Evolutionary conservation across 53 echinoderm and acorn worm genomes (phyloP).

Genomic region (Holothuria leucospilota): DNA sequence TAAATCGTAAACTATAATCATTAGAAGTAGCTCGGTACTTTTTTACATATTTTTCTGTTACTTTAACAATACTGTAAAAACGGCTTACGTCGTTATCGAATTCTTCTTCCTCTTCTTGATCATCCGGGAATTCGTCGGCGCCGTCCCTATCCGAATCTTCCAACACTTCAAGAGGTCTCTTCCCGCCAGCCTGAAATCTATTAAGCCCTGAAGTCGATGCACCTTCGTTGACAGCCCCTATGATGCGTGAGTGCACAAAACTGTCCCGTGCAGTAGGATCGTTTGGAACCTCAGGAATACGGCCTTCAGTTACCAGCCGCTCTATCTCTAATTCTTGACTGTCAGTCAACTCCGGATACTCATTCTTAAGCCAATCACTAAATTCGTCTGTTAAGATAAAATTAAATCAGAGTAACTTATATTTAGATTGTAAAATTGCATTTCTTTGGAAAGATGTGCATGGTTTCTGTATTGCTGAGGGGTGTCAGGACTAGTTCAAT

Average conservation of each 20-base stretch:
- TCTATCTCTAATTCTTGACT: no score
- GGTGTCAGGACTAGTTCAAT: no score
- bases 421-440: no score
- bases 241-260: neutral
- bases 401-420: no score
- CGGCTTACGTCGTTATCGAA: neutral
- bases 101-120: neutral
- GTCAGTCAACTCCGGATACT: no score
- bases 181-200: neutral
- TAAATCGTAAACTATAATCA: neutral
- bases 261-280: no score
- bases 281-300: no score
- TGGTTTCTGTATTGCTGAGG: no score
- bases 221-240: neutral
- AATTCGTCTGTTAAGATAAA: no score
- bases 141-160: neutral
- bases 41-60: conserved; percentile 23
- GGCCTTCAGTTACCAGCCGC: no score
- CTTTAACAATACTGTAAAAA: conserved; percentile 1
- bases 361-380: no score
- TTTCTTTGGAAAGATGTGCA: neutral
- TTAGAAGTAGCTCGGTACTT: conserved; percentile 29
- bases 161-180: neutral
- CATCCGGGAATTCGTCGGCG: neutral
- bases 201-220: neutral